phyloP scores from a whole-genome alignment of 2,888 invertebrate genomes.

The Zaprionus obscuricornis region DNA sequence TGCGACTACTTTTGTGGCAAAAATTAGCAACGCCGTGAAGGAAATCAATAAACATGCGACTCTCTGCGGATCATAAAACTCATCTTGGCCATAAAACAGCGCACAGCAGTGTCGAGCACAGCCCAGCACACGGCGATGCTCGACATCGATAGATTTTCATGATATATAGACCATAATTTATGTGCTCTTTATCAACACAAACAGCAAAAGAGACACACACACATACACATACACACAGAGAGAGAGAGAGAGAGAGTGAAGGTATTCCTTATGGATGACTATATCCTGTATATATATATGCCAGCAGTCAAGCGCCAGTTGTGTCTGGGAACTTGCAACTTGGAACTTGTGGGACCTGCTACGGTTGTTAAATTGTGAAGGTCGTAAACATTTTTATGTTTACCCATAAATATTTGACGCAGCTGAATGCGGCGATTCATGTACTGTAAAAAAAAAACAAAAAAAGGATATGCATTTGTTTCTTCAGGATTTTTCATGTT shows the following conservation, averaged over 20 bases:
- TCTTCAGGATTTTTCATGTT: conserved; percentile 13
- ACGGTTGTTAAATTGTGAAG: conserved; percentile 68
- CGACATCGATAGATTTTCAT: conserved; percentile 64
- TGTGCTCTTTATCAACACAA: conserved; percentile 65
- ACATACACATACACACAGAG: conserved; percentile 14
- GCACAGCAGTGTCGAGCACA: conserved; percentile 36
- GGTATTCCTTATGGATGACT: conserved; percentile 50
- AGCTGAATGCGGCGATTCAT: conserved; percentile 46
- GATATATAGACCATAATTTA: conserved; percentile 70
- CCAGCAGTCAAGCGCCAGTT: conserved; percentile 56
- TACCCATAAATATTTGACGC: conserved; percentile 68
- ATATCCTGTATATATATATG: conserved; percentile 51
- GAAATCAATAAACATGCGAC: conserved; percentile 71
- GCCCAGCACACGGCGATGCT: conserved; percentile 23
- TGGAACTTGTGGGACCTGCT: conserved; percentile 25
- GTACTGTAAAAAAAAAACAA: no score
- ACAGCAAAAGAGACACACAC: conserved; percentile 20
- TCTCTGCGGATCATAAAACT: conserved; percentile 53
- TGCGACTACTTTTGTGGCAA: conserved; percentile 35
- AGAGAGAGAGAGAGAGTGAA: not conserved
- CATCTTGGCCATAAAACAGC: conserved; percentile 50
- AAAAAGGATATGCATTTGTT: conserved; percentile 44
- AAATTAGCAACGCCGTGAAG: conserved; percentile 65
- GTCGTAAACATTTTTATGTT: conserved; percentile 75
- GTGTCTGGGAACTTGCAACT: not conserved